A percentile compares a stretch with the other conserved stretches of the same genome.
Evolutionary conservation across 2,113 vertebrate species (phyloP).

Genomic region (Dicaeum eximium): DNA sequence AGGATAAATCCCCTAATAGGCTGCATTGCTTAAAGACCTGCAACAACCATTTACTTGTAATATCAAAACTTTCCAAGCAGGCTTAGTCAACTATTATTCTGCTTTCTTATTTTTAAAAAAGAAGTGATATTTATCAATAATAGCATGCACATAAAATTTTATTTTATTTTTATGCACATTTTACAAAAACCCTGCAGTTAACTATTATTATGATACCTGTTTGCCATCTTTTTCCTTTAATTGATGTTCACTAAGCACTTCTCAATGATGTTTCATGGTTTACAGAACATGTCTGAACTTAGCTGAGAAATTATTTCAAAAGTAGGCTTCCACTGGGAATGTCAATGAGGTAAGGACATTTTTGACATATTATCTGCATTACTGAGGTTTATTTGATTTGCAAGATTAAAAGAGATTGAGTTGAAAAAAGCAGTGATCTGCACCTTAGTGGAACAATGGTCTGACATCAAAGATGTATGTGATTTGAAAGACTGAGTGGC

Average conservation of each 20-base stretch:
- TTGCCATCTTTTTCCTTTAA: conserved; percentile 31
- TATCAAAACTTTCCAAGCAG: background rate
- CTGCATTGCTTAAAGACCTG: conserved; percentile 22
- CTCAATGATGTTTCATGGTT: conserved; percentile 55
- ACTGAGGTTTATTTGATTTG: conserved; percentile 67
- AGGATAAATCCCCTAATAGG: conserved; percentile 54
- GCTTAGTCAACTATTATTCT: conserved; percentile 36
- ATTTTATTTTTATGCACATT: conserved; percentile 56
- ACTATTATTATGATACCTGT: conserved; percentile 5
- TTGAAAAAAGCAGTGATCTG: conserved; percentile 48
- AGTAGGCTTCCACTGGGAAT: conserved; percentile 52
- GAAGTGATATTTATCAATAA: conserved; percentile 52
- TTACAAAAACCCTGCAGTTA: conserved; percentile 38
- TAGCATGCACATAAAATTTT: background rate
- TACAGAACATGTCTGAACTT: conserved; percentile 62
- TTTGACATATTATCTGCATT: conserved; percentile 60
- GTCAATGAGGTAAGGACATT: conserved; percentile 59
- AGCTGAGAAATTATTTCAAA: conserved; percentile 67
- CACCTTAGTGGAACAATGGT: conserved; percentile 43
- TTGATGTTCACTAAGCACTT: conserved; percentile 32
- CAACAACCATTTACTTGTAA: conserved; percentile 5
- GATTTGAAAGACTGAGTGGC: conserved; percentile 31
- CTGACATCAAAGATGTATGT: conserved; percentile 39
- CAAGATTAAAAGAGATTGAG: conserved; percentile 55
- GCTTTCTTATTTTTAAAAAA: too few species aligned